Percentiles rank a stretch among this genome's conserved stretches.
phyloP scores from a whole-genome alignment of 2,797 vertebrate genomes.

The Pseudopleuronectes americanus region DNA sequence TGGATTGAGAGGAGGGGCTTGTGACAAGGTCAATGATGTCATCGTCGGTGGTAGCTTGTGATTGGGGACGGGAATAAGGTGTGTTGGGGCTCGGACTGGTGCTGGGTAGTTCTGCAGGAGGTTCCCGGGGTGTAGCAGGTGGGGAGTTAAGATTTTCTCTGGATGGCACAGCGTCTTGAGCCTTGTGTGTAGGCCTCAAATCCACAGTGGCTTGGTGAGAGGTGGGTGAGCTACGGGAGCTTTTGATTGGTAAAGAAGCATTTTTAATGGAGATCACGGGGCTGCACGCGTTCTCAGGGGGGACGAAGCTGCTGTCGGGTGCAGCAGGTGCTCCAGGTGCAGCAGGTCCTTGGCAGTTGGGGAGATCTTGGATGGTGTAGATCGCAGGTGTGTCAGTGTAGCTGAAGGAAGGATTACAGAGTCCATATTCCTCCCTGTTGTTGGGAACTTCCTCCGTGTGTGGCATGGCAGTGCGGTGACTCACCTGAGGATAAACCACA shows the following conservation, averaged over 20 bases:
- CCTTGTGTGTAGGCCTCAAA: neutral
- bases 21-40: slow-evolving; percentile 20
- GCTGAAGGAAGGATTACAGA: slow-evolving; percentile 71
- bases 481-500: slow-evolving; percentile 69
- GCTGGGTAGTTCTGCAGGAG: slow-evolving; percentile 7
- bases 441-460: slow-evolving; percentile 69
- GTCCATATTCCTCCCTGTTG: slow-evolving; percentile 75
- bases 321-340: slow-evolving; percentile 17
- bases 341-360: slow-evolving; percentile 12
- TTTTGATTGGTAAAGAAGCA: slow-evolving; percentile 40
- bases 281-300: slow-evolving; percentile 30
- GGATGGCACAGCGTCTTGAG: slow-evolving; percentile 21
- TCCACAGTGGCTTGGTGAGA: slow-evolving; percentile 12
- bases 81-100: slow-evolving; percentile 9
- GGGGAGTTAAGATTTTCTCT: slow-evolving; percentile 20
- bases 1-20: slow-evolving; percentile 58
- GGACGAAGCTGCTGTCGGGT: slow-evolving; percentile 26
- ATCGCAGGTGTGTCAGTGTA: slow-evolving; percentile 59
- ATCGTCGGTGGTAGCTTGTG: slow-evolving; percentile 7
- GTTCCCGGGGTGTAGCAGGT: slow-evolving; percentile 6
- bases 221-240: slow-evolving; percentile 11
- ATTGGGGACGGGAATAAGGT: slow-evolving; percentile 20
- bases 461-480: slow-evolving; percentile 59
- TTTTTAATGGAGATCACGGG: slow-evolving; percentile 43
- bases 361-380: slow-evolving; percentile 55